Base-by-base conservation (phyloP, 2,888 invertebrate genomes). In the Phortica magna region DNA sequence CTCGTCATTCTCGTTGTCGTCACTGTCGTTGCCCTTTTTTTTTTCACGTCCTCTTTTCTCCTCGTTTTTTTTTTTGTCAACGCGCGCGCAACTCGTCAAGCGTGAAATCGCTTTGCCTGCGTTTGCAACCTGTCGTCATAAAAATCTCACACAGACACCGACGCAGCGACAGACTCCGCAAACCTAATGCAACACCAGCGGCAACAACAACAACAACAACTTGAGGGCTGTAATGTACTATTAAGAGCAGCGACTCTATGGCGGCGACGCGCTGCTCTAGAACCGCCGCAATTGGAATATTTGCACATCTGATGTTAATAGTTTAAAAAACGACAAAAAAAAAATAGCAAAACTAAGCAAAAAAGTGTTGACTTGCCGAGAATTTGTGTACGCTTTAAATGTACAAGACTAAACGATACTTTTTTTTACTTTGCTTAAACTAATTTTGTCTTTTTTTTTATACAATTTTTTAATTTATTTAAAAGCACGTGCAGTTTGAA, bases 71-170 rank as follows among this genome's bases (percentile, higher is more conserved):
- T 55, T 42, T 75, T 75, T 61, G 61, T 22, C 4, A 61, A 12
- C 55, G 65, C 53, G 74, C 74, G 81, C 78, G 79, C 82, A 22
- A 19, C 55, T 71, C 80, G 79, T 81, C 79, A 83, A 84, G 86
- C 85, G 83, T 87, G 83, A 87, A 85, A 85, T 87, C 88, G 85
- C 84, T 84, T 84, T 84, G 83, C 82, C 84, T 59, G 57, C 76
- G 71, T 53, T 65, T 22, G 48, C 87, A 87, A 85, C 85, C 86
- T 85, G 85, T 87, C 88, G 84, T 87, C 88, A 85, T 85, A 85
- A 87, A 85, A 85, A 84, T 84, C 85, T 79, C 70, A 76, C 31
- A 67, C 22, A 67, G 48, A 80, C 70, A 72, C 73, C 76, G 61
- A 22, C 57, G 73, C 48, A 75, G 48, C 22, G 75, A 65, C 7